A percentile compares a stretch with the other conserved stretches of the same genome.
phyloP scores from a whole-genome alignment of 2,113 vertebrate species.

The Thomomys bottae region DNA sequence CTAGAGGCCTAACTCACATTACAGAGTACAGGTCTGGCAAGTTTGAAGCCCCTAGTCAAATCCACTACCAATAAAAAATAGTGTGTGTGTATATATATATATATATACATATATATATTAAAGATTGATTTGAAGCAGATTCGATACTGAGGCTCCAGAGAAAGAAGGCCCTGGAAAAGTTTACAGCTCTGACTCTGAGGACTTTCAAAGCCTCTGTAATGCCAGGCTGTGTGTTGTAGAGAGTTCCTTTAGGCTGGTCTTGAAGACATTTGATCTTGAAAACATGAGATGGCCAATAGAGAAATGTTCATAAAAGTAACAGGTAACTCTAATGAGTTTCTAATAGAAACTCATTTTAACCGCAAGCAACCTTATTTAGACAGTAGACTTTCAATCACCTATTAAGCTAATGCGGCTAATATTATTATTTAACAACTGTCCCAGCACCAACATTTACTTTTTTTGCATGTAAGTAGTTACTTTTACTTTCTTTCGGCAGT shows the following conservation, averaged over 20 bases:
- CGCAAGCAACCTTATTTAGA: not conserved
- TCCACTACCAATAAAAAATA: not conserved
- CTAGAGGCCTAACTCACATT: too few species aligned
- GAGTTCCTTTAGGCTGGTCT: not conserved
- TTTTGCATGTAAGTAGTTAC: not conserved
- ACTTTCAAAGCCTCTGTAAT: not conserved
- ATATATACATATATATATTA: too few species aligned
- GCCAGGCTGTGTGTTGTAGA: not conserved
- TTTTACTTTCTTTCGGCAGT: too few species aligned
- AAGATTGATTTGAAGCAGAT: too few species aligned
- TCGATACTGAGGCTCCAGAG: not conserved
- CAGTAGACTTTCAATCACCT: not conserved
- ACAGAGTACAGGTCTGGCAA: too few species aligned
- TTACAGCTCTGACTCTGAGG: not conserved
- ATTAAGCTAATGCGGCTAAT: not conserved
- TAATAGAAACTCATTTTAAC: not conserved
- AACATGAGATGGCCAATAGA: not conserved
- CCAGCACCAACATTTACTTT: not conserved
- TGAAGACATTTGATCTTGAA: not conserved
- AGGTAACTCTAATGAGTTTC: not conserved
- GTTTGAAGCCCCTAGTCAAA: too few species aligned
- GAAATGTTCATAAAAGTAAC: not conserved
- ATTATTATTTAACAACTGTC: not conserved
- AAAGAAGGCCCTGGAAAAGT: too few species aligned
- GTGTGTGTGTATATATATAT: too few species aligned